Conservation (phyloP, 1,140 invertebrate species). For the Bombus soroeensis region DNA sequence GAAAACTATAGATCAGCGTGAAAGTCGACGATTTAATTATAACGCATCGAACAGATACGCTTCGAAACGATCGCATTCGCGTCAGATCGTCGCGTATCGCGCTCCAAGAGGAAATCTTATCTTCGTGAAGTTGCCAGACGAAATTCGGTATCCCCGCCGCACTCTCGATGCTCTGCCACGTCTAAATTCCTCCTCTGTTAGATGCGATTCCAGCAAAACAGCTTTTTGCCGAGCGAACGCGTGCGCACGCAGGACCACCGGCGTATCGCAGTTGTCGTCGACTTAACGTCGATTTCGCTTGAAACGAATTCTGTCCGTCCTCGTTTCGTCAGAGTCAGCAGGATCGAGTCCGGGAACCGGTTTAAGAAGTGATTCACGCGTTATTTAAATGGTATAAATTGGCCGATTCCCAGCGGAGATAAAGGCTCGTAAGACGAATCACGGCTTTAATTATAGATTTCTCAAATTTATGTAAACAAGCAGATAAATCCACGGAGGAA, state of each 20-base stretch:
- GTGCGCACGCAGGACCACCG: background rate
- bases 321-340: conserved; percentile 41
- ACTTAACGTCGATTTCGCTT: conserved; percentile 21
- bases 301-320: conserved; percentile 25
- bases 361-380: conserved; percentile 59
- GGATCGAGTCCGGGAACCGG: conserved; percentile 47
- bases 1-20: too few relatives aligned
- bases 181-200: background rate
- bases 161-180: background rate
- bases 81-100: too few relatives aligned
- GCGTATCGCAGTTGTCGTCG: conserved; percentile 1
- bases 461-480: conserved; percentile 46
- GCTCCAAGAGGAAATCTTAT: background rate
- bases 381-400: conserved; percentile 51
- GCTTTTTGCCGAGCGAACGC: background rate
- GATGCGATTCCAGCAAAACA: background rate
- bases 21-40: too few relatives aligned
- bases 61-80: background rate
- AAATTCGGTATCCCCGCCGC: background rate
- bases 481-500: conserved; percentile 1
- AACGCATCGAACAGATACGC: background rate
- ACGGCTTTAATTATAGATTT: conserved; percentile 47
- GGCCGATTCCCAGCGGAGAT: conserved; percentile 30
- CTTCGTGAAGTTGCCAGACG: background rate
- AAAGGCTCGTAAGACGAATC: conserved; percentile 44